Conservation (phyloP, 1,140 invertebrate genomes). For the Cydia pomonella region DNA sequence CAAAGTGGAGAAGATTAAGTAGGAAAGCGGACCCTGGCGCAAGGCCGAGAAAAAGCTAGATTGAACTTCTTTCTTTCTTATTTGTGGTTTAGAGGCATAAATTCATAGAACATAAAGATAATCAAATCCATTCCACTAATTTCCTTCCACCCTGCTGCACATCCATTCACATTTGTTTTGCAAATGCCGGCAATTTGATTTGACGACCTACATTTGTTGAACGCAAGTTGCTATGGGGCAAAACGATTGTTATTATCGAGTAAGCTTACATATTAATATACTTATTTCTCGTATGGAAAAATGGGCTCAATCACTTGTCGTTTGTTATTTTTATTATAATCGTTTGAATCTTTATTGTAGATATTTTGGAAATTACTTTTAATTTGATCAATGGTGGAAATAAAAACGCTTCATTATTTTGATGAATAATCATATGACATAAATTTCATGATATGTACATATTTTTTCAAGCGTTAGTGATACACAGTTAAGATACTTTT, state of each 20-base stretch:
- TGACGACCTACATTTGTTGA: slow-evolving; percentile 22
- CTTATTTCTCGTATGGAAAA: background rate
- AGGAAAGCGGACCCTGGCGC: too few species aligned
- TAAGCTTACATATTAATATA: background rate
- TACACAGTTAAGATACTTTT: too few species aligned
- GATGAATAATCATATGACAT: too few species aligned
- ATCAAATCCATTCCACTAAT: background rate
- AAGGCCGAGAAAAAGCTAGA: too few species aligned
- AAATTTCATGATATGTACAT: too few species aligned
- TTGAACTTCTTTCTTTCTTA: too few species aligned
- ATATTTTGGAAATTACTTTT: background rate
- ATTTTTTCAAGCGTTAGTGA: too few species aligned
- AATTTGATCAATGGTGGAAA: background rate
- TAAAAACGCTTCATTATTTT: background rate
- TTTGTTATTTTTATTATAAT: background rate
- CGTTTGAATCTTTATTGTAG: background rate
- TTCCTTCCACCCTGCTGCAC: background rate
- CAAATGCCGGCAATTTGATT: slow-evolving; percentile 30
- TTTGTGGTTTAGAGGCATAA: too few species aligned
- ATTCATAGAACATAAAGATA: background rate
- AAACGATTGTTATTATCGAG: slow-evolving; percentile 6
- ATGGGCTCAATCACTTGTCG: background rate
- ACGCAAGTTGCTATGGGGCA: slow-evolving; percentile 10
- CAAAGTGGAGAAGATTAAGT: too few species aligned
- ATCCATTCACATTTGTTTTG: slow-evolving; percentile 32